phyloP scores from a whole-genome alignment of 2,888 invertebrate species.

The Ariolimax columbianus region DNA sequence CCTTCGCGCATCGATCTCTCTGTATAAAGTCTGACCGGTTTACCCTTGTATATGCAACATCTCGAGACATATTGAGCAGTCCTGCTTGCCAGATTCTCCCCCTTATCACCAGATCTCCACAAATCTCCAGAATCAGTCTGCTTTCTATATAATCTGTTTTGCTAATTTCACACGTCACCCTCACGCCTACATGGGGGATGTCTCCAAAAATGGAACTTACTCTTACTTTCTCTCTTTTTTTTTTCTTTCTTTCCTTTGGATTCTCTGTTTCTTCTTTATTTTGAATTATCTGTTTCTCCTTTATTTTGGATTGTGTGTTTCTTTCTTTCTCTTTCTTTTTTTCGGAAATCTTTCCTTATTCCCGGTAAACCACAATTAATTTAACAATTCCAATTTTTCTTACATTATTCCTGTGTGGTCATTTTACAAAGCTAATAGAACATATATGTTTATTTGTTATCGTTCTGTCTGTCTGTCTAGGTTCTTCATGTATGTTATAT shows the following conservation, averaged over 20 bases:
- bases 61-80: not conserved
- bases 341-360: not conserved
- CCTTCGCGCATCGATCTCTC: not conserved
- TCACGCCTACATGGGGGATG: not conserved
- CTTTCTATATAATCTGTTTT: not conserved
- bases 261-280: not conserved
- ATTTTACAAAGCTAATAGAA: too few species aligned
- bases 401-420: too few species aligned
- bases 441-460: too few species aligned
- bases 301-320: not conserved
- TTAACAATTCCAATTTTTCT: too few species aligned
- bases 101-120: not conserved
- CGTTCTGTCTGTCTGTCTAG: too few species aligned
- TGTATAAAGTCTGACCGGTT: too few species aligned
- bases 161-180: slow-evolving; percentile 3
- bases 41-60: not conserved
- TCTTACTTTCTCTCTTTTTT: not conserved
- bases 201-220: not conserved
- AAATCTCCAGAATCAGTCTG: not conserved
- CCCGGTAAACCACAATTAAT: too few species aligned
- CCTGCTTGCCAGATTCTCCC: not conserved
- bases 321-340: not conserved
- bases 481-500: too few species aligned
- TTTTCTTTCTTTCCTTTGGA: not conserved
- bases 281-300: not conserved